phyloP scores from a whole-genome alignment of 2,888 invertebrate genomes.

The Andrena trimmerana region DNA sequence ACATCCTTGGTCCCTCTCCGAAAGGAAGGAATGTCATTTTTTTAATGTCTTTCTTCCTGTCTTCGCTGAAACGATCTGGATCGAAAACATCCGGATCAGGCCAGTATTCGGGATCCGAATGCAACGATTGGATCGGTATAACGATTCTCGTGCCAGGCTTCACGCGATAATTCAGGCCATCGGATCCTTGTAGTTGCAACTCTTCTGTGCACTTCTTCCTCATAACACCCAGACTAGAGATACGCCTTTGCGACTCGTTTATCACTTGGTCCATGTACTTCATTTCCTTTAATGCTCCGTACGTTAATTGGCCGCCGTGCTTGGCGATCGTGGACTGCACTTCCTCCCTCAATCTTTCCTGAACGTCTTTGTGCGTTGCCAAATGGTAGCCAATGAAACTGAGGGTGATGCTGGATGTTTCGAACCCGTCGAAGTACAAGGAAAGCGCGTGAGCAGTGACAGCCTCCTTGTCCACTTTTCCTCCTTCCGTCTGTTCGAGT shows the following conservation, averaged over 20 bases:
- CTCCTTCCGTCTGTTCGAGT: conserved; percentile 52
- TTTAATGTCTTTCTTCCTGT: conserved; percentile 61
- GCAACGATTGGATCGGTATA: conserved; percentile 62
- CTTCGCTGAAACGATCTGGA: conserved; percentile 75
- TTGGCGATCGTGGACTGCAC: conserved; percentile 79
- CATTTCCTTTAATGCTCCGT: conserved; percentile 86
- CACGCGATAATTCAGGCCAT: conserved; percentile 69
- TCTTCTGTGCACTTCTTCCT: conserved; percentile 70
- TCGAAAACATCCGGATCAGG: conserved; percentile 70
- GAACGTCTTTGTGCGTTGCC: conserved; percentile 84
- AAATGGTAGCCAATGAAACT: conserved; percentile 85
- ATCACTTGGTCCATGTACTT: conserved; percentile 86
- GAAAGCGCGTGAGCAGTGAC: conserved; percentile 85
- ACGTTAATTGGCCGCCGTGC: conserved; percentile 83
- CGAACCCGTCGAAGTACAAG: conserved; percentile 86
- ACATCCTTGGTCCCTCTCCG: conserved; percentile 78
- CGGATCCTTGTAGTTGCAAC: conserved; percentile 70
- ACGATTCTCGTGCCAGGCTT: conserved; percentile 66
- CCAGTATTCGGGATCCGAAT: conserved; percentile 73
- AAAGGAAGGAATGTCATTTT: conserved; percentile 75
- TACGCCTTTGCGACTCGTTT: conserved; percentile 72
- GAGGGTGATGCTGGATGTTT: conserved; percentile 86
- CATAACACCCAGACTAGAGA: conserved; percentile 47
- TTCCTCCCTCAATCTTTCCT: conserved; percentile 85
- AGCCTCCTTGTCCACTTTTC: conserved; percentile 76